Percentiles rank a stretch among this genome's conserved stretches.
phyloP scores from a whole-genome alignment of 1,140 invertebrate species.

The Drosophila triauraria region DNA sequence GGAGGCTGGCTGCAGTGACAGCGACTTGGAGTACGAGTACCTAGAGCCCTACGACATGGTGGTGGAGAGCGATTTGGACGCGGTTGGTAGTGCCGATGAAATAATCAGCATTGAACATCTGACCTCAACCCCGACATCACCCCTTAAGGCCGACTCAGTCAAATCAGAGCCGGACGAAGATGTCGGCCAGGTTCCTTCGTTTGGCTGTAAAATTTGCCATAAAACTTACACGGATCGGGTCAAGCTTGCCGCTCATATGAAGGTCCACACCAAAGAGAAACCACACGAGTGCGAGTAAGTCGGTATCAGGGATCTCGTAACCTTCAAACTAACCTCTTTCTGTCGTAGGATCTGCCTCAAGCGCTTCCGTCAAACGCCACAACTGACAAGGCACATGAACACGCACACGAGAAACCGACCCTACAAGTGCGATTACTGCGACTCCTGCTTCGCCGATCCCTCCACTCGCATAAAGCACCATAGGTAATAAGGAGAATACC shows the following conservation, averaged over 20 bases:
- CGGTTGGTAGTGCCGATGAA: slow-evolving; percentile 22
- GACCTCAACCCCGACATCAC: background rate
- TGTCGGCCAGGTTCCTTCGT: background rate
- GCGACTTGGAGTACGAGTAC: slow-evolving; percentile 25
- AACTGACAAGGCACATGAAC: slow-evolving; percentile 78
- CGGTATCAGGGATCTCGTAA: accelerated
- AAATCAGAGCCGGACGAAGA: background rate
- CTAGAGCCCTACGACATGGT: slow-evolving; percentile 35
- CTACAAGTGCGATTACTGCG: slow-evolving; percentile 87
- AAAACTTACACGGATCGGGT: slow-evolving; percentile 62
- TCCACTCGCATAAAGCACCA: slow-evolving; percentile 87
- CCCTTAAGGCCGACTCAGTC: background rate
- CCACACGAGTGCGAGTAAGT: slow-evolving; percentile 83
- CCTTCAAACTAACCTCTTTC: background rate
- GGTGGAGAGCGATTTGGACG: slow-evolving; percentile 24
- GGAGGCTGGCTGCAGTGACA: slow-evolving; percentile 13
- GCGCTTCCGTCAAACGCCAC: slow-evolving; percentile 70
- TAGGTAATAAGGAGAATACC: slow-evolving; percentile 72
- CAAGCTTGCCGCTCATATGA: slow-evolving; percentile 66
- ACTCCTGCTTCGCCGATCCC: slow-evolving; percentile 89
- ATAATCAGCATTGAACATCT: slow-evolving; percentile 30
- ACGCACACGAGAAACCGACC: slow-evolving; percentile 75
- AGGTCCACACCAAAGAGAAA: slow-evolving; percentile 65
- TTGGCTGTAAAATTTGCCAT: slow-evolving; percentile 61
- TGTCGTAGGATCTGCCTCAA: slow-evolving; percentile 75